Evolutionary conservation across 2,797 vertebrate genomes (phyloP).

Genomic region (Manis pentadactyla): DNA sequence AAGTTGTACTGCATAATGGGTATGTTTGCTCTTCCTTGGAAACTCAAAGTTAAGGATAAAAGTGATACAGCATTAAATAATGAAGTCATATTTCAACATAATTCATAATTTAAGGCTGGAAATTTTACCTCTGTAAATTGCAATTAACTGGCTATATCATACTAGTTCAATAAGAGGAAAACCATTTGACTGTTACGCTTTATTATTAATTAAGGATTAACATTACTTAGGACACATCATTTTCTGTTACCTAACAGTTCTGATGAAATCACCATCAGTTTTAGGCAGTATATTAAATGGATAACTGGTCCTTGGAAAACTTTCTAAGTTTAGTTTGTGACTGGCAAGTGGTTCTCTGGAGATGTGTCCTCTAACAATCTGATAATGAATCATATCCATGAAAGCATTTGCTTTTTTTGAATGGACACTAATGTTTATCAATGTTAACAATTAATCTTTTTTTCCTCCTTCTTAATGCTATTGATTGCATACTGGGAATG

Average conservation of each 20-base stretch:
- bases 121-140: conserved; percentile 54
- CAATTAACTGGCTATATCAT: conserved; percentile 44
- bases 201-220: conserved; percentile 67
- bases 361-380: conserved; percentile 66
- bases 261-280: conserved; percentile 33
- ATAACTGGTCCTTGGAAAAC: conserved; percentile 64
- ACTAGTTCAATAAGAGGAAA: conserved; percentile 53
- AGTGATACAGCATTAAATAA: conserved; percentile 57
- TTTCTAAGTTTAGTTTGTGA: conserved; percentile 60
- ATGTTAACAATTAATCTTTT: conserved; percentile 50
- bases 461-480: conserved; percentile 51
- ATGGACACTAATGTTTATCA: conserved; percentile 63
- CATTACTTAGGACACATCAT: conserved; percentile 45
- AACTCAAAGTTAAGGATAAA: background rate
- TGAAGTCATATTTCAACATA: conserved; percentile 36
- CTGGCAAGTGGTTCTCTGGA: conserved; percentile 63
- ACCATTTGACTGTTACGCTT: conserved; percentile 33
- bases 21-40: background rate
- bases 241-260: conserved; percentile 54
- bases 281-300: conserved; percentile 48
- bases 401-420: conserved; percentile 53
- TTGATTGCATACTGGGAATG: conserved; percentile 43
- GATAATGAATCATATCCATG: conserved; percentile 8
- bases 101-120: conserved; percentile 61
- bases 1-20: background rate